Evolutionary conservation across 2,888 invertebrate species (phyloP).

Genomic region (Leucophenga montana): DNA sequence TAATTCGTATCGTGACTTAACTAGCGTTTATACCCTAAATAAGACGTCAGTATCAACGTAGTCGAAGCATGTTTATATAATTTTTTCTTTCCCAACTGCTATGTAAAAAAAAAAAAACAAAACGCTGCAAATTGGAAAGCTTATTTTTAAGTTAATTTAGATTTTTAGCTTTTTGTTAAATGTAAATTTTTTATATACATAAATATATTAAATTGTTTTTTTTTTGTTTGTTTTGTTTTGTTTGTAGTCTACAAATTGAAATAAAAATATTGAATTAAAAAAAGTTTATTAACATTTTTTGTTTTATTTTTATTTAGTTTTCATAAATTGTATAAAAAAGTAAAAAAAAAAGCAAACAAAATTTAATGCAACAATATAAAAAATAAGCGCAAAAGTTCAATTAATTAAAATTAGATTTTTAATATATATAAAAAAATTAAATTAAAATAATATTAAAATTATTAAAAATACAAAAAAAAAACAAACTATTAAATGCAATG

Average conservation of each 20-base stretch:
- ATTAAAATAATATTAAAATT: constrained; percentile 40
- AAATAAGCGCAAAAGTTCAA: constrained; percentile 67
- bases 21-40: too few species aligned
- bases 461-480: constrained; percentile 41
- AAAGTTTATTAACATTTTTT: background rate
- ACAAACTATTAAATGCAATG: background rate
- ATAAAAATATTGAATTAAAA: background rate
- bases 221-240: background rate
- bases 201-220: constrained; percentile 1
- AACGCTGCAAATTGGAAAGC: constrained; percentile 18
- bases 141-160: constrained; percentile 37
- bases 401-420: constrained; percentile 66
- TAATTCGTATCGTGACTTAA: too few species aligned
- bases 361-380: constrained; percentile 29
- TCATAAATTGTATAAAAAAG: constrained; percentile 9
- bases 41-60: too few species aligned
- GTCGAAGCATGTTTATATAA: constrained; percentile 39
- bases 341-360: constrained; percentile 37
- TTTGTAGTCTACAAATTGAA: constrained; percentile 9
- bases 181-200: constrained; percentile 1
- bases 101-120: constrained; percentile 47
- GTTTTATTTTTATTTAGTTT: constrained; percentile 29
- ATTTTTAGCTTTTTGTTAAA: background rate
- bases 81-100: constrained; percentile 32
- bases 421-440: constrained; percentile 51